Evolutionary conservation across 2,797 vertebrate genomes (phyloP).

Genomic region (Coracias cyanogaster): DNA sequence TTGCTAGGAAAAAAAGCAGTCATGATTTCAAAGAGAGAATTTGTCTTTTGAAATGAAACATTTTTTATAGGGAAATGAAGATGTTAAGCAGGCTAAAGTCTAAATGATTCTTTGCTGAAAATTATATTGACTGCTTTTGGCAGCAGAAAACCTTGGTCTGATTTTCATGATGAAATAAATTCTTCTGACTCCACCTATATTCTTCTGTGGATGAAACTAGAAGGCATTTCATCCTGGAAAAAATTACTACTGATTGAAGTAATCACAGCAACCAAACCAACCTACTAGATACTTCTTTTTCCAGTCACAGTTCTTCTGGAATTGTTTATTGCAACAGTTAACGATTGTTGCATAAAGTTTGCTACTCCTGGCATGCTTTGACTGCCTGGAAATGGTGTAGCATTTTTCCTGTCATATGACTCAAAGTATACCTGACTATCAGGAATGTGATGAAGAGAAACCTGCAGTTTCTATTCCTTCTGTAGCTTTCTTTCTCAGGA

Average conservation of each 20-base stretch:
- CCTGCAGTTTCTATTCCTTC: background rate
- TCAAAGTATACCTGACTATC: background rate
- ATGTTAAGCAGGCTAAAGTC: background rate
- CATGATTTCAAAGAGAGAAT: background rate
- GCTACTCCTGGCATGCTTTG: background rate
- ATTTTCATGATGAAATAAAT: background rate
- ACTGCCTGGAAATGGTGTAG: background rate
- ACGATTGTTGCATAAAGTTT: background rate
- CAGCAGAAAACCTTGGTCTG: background rate
- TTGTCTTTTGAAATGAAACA: background rate
- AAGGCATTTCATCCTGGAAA: background rate
- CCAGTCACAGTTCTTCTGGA: background rate
- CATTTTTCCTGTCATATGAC: background rate
- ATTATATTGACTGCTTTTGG: background rate
- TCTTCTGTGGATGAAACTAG: background rate
- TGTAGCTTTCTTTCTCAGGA: background rate
- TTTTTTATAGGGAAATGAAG: background rate
- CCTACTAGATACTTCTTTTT: background rate
- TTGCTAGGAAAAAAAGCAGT: background rate
- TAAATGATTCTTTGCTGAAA: background rate
- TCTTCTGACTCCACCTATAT: background rate
- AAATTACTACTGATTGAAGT: background rate
- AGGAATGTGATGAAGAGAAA: background rate
- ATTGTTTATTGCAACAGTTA: background rate
- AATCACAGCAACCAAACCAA: background rate